Evolutionary conservation across 2,888 invertebrate species (phyloP).

Genomic region (Meiosimyza platycephala): DNA sequence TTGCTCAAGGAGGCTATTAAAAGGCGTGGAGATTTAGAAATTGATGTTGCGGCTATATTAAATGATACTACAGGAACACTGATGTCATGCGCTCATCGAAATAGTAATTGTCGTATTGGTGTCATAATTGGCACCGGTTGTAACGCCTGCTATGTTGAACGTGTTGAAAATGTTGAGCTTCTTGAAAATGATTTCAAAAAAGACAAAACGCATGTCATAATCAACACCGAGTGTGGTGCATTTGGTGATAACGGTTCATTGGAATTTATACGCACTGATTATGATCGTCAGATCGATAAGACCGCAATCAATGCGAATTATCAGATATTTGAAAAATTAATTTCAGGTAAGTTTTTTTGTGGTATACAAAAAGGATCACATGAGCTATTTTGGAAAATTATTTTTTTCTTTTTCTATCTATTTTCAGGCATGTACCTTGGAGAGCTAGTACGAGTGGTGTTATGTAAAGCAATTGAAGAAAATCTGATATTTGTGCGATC

Average conservation of each 20-base stretch:
- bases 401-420: neutral
- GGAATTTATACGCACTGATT: conserved; percentile 86
- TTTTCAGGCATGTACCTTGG: conserved; percentile 94
- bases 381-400: neutral
- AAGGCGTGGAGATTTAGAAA: conserved; percentile 82
- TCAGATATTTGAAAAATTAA: conserved; percentile 96
- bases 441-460: conserved; percentile 86
- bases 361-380: neutral
- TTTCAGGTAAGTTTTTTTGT: conserved; percentile 70
- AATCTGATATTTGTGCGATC: conserved; percentile 68
- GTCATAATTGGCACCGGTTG: conserved; percentile 85
- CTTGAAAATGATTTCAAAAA: conserved; percentile 73
- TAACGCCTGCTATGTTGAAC: conserved; percentile 95
- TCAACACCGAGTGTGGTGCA: conserved; percentile 98
- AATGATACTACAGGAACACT: conserved; percentile 95
- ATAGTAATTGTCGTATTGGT: conserved; percentile 82
- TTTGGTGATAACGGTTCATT: conserved; percentile 93
- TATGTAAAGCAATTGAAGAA: conserved; percentile 82
- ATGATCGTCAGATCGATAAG: conserved; percentile 83
- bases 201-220: conserved; percentile 78
- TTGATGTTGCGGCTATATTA: conserved; percentile 89
- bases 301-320: conserved; percentile 83
- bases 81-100: conserved; percentile 91
- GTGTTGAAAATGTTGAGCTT: conserved; percentile 81
- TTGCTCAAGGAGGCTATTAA: conserved; percentile 87